Evolutionary conservation across 2,113 vertebrate species (phyloP).

Genomic region (Cottus gobio): DNA sequence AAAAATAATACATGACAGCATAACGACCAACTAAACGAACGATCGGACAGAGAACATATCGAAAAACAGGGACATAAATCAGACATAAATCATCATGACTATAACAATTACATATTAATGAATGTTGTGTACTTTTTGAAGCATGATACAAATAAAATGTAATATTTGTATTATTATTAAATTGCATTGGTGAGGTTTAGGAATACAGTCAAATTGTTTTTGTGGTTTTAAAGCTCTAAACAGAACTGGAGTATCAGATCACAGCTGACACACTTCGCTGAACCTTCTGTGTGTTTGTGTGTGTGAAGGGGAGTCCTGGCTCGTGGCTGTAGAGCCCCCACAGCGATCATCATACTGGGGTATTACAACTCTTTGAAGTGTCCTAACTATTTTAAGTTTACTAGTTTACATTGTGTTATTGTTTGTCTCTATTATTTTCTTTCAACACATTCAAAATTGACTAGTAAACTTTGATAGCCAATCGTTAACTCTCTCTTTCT

Average conservation of each 20-base stretch:
- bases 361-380: background rate
- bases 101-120: too few relatives aligned
- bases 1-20: too few relatives aligned
- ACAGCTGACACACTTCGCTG: slow-evolving; percentile 28
- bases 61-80: too few relatives aligned
- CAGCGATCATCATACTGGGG: background rate
- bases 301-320: slow-evolving; percentile 19
- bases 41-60: too few relatives aligned
- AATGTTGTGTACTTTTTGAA: too few relatives aligned
- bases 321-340: background rate
- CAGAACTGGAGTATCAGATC: slow-evolving; percentile 21
- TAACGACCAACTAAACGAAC: too few relatives aligned
- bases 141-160: too few relatives aligned
- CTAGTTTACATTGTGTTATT: background rate
- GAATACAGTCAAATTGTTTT: background rate
- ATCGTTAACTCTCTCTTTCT: background rate
- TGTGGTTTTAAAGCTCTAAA: slow-evolving; percentile 8
- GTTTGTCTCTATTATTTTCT: background rate
- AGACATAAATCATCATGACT: too few relatives aligned
- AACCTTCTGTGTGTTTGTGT: slow-evolving; percentile 19
- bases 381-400: background rate
- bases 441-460: background rate
- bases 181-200: background rate
- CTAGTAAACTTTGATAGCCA: background rate
- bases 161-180: too few relatives aligned